Conservation (phyloP, 2,888 invertebrate genomes). For the Acanthosoma haemorrhoidale region DNA sequence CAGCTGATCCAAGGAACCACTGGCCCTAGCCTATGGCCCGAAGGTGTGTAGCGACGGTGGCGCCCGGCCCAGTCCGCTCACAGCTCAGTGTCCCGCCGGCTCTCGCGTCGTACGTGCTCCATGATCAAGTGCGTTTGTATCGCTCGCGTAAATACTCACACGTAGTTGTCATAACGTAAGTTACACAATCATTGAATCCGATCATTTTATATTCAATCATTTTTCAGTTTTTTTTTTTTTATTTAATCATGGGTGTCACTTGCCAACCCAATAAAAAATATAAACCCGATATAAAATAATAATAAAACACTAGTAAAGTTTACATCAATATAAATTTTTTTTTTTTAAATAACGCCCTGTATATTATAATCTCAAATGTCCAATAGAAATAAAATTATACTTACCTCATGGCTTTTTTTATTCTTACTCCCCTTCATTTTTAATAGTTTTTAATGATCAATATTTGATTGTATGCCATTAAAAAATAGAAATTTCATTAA, state of each 20-base stretch:
- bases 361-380: too few relatives aligned
- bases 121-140: background rate
- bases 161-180: constrained; percentile 1
- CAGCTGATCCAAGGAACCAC: too few relatives aligned
- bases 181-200: constrained; percentile 1
- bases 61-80: background rate
- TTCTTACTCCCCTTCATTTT: too few relatives aligned
- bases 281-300: background rate
- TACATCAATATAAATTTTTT: too few relatives aligned
- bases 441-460: too few relatives aligned
- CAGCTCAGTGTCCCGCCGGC: background rate
- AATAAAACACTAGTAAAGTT: too few relatives aligned
- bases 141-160: background rate
- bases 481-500: too few relatives aligned
- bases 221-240: background rate
- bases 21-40: background rate
- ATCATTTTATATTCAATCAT: too few relatives aligned
- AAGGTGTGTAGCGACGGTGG: background rate
- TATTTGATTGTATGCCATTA: too few relatives aligned
- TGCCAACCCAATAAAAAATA: background rate
- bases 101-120: background rate
- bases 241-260: background rate
- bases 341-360: too few relatives aligned
- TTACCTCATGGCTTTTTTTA: too few relatives aligned
- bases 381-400: too few relatives aligned